Evolutionary conservation across 2,113 vertebrate species (phyloP).

Genomic region (Arvicanthis niloticus): DNA sequence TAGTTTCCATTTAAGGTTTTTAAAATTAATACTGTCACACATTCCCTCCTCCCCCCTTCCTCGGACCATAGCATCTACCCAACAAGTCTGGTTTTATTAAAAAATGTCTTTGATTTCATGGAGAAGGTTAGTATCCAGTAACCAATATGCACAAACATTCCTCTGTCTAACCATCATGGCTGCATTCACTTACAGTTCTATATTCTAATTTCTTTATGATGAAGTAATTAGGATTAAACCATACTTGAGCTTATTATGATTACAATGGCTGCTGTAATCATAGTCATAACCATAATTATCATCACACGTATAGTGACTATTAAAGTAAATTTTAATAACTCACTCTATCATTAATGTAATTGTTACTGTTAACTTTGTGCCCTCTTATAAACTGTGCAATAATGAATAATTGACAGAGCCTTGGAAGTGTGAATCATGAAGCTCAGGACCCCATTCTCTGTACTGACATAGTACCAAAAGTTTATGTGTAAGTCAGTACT

Average conservation of each 20-base stretch:
- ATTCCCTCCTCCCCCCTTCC: not conserved
- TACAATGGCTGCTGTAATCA: slow-evolving; percentile 72
- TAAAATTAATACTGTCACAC: slow-evolving; percentile 11
- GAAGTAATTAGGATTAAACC: slow-evolving; percentile 71
- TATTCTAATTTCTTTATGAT: slow-evolving; percentile 78
- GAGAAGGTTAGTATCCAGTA: slow-evolving; percentile 44
- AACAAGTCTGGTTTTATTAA: slow-evolving; percentile 19
- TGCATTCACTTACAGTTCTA: slow-evolving; percentile 54
- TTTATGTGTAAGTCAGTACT: slow-evolving; percentile 50
- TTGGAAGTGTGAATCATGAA: slow-evolving; percentile 59
- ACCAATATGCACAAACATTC: slow-evolving; percentile 36
- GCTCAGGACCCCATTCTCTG: slow-evolving; percentile 24
- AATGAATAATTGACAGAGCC: slow-evolving; percentile 67
- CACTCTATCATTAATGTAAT: slow-evolving; percentile 76
- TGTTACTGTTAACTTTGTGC: slow-evolving; percentile 72
- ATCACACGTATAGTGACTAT: slow-evolving; percentile 74
- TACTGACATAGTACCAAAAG: slow-evolving; percentile 40
- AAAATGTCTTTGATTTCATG: slow-evolving; percentile 50
- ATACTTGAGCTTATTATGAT: slow-evolving; percentile 72
- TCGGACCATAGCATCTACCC: not conserved
- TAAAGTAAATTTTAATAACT: slow-evolving; percentile 78
- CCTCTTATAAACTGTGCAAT: slow-evolving; percentile 65
- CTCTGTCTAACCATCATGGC: slow-evolving; percentile 26
- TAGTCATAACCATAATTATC: slow-evolving; percentile 76
- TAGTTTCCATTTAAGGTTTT: slow-evolving; percentile 10